Base-by-base conservation (phyloP, 2,888 invertebrate genomes). In the Lissonota sp. region DNA sequence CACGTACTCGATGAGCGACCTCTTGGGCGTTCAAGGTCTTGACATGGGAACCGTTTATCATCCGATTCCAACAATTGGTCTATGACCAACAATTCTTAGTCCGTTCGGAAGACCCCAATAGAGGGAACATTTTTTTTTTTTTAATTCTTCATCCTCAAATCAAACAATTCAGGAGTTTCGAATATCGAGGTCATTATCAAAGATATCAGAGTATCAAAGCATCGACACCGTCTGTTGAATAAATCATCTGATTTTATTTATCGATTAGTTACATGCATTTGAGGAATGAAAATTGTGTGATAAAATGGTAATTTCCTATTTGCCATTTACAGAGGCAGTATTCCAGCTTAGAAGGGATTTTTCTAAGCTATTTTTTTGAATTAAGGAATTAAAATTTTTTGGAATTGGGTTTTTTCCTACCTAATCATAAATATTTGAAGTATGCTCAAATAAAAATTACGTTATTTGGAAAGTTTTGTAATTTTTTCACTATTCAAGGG, bases 11-110 rank as follows among this genome's bases (percentile, higher is more conserved):
- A 94, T 96, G 93, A 95, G 94, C 90, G 96, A 96, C 90, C 92
- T 96, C 84, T 94, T 97, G 74, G 96, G 96, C 57, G 94, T 96
- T 72, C 96, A 95, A 86, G 94, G 95, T 62, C 93, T 96, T 81
- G 96, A 96, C 88, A 93, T 95, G 89, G 95, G 94, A 81, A 94
- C 96, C 10, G 94, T 97, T 67, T 97, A 97, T 91, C 95, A 96
- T 89, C 95, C 95, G 80, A 94, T 96, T 76, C 94, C 96, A 67
- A 95, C 95, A 86, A 94, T 96, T 81, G 95, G 96, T 72, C 95
- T 96, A 92, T 95, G 96, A 93, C 94, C 95, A 93, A 88, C 94
- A 93, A 89, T 93, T 71, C 87, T 93, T 14, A 89, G 92, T 44
- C 92, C 91, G 51, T 85, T 92, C 6, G 88, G 91, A 69, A 88